A percentile compares a stretch with the other conserved stretches of the same genome.
phyloP scores from a whole-genome alignment of 1,140 invertebrate genomes.

The Parapsyche elsis region DNA sequence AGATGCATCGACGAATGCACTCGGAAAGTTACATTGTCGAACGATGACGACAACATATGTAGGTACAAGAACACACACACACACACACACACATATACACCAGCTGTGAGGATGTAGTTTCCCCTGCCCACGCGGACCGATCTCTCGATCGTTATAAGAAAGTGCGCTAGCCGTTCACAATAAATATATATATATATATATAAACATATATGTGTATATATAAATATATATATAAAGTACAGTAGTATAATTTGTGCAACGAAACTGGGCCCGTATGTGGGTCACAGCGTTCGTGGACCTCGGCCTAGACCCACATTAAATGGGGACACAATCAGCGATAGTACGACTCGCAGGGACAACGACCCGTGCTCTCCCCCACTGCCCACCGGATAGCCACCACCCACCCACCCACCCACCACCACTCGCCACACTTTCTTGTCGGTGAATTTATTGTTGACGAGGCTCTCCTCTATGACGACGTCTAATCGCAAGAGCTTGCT shows the following conservation, averaged over 20 bases:
- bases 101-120: too few relatives aligned
- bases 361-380: constrained; percentile 11
- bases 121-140: neutral
- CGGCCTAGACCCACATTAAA: constrained; percentile 46
- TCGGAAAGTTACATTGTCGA: neutral
- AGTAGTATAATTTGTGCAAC: constrained; percentile 42
- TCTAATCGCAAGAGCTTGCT: too few relatives aligned
- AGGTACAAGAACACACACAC: neutral
- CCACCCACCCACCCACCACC: neutral
- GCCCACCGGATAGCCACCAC: too few relatives aligned
- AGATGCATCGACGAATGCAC: neutral
- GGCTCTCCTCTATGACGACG: too few relatives aligned
- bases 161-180: neutral
- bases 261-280: constrained; percentile 44
- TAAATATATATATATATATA: constrained; percentile 6
- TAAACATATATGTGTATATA: neutral
- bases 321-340: constrained; percentile 45
- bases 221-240: neutral
- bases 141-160: neutral
- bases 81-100: neutral
- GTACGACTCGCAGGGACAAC: constrained; percentile 41
- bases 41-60: constrained; percentile 1
- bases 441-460: neutral
- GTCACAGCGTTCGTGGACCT: constrained; percentile 44
- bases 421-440: constrained; percentile 3